A percentile compares a stretch with the other conserved stretches of the same genome.
phyloP scores from a whole-genome alignment of 2,113 vertebrate species.

The Sciurus niger region DNA sequence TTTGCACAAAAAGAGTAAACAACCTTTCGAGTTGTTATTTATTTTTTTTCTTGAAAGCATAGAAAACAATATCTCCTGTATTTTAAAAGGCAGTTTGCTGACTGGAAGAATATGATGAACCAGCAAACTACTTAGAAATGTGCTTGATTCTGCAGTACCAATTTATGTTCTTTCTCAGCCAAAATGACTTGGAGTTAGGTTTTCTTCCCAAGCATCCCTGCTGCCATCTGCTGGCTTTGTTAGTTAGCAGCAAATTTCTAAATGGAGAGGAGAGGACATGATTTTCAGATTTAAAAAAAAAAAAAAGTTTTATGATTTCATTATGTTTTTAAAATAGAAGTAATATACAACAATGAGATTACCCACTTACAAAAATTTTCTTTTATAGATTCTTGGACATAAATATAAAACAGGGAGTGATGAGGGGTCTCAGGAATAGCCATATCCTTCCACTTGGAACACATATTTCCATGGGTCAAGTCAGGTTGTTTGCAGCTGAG shows the following conservation, averaged over 20 bases:
- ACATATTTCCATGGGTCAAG: background rate
- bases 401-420: background rate
- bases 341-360: background rate
- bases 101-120: constrained; percentile 23
- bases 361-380: background rate
- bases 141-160: constrained; percentile 60
- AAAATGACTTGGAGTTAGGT: background rate
- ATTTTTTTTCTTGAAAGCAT: background rate
- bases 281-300: background rate
- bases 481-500: background rate
- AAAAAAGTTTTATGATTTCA: background rate
- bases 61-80: background rate
- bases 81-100: constrained; percentile 66
- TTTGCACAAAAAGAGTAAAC: constrained; percentile 17
- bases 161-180: constrained; percentile 59
- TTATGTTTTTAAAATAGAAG: background rate
- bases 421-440: background rate
- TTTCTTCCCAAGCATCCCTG: background rate
- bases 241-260: background rate
- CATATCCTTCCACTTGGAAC: background rate
- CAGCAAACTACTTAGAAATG: constrained; percentile 66
- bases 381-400: background rate
- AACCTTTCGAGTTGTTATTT: background rate
- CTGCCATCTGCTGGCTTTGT: constrained; percentile 79
- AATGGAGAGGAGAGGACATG: background rate